Evolutionary conservation across 2,888 invertebrate genomes (phyloP), one percentile per base, ranked within the genome.

Genomic region (Phania funesta): DNA sequence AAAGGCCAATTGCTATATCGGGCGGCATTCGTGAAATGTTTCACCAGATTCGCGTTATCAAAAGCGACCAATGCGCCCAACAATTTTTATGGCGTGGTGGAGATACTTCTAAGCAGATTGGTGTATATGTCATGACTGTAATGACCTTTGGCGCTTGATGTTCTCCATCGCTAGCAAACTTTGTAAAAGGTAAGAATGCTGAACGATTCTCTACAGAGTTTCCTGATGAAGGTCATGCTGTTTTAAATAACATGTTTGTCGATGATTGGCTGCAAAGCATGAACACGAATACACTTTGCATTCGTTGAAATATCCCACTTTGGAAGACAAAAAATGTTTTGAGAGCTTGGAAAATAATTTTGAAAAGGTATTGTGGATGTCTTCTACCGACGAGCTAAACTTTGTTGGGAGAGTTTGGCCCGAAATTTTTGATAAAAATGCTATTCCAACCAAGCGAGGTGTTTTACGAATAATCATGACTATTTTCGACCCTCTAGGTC

Each of bases 251-350:
- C 35, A 68, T 38, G 1, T 83, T 56, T 44, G 74, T 78, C 4
- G 71, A 83, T 35, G 78, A 75, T 16, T 84, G 48, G 46, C 60
- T 84, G 4, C 44, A 54, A 7, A 82, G 81, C 50, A 60, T 80
- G 32, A 58, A 65, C 26, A 60, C 26, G 9, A 50, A 18, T 20
- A 46, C 9, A 11, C 11, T 9, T 22, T 46, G 1, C 8, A 46
- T 11, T 46, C 46, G 0, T 46, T 46, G 20, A 20, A 46, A 46
- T 46, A 16, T 7, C 2, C 4, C 13, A 3, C 35, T 5, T 5
- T 7, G 8, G n/a, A 44, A 6, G n/a, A n/a, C 16, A 44, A 44
- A 2, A 44, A 44, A 7, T 44, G 41, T 44, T 44, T 44, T 3
- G 16, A 38, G 11, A n/a, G 38, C 38, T 3, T 13, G 16, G 41